These are phyloP conservation scores for Drosophila kambysellisi DNA, from an alignment of 2,888 invertebrate genomes.

Conservation along the genomic window DNA sequence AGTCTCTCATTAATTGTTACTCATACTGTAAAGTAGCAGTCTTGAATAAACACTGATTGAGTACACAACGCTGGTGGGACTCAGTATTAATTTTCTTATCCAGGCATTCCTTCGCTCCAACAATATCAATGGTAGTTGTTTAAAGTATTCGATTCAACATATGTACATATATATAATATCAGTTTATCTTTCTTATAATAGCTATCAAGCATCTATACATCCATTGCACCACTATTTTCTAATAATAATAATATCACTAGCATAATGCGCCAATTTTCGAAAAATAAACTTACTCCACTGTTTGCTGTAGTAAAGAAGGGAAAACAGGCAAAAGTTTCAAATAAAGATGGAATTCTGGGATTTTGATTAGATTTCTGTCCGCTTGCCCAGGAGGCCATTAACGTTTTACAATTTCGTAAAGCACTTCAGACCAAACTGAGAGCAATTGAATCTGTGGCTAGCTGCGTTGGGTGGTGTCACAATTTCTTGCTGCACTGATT, in stretches of 20 bases:
- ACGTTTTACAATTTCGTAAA: conserved; percentile 52
- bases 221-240: no score
- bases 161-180: no score
- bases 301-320: conserved; percentile 13
- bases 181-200: background rate
- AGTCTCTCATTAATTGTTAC: no score
- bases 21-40: no score
- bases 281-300: conserved; percentile 1
- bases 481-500: conserved; percentile 42
- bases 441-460: conserved; percentile 72
- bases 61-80: no score
- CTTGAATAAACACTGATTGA: no score
- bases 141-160: background rate
- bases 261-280: conserved; percentile 17
- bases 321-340: conserved; percentile 18
- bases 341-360: conserved; percentile 15
- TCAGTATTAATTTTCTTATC: no score
- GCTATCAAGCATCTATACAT: no score
- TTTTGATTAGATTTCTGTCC: conserved; percentile 9
- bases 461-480: conserved; percentile 37
- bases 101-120: no score
- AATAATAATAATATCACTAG: no score
- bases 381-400: conserved; percentile 24
- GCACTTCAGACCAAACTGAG: conserved; percentile 54
- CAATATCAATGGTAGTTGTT: no score